Conservation (phyloP, 2,113 vertebrate species). For the Chlorodrepanis virens region DNA sequence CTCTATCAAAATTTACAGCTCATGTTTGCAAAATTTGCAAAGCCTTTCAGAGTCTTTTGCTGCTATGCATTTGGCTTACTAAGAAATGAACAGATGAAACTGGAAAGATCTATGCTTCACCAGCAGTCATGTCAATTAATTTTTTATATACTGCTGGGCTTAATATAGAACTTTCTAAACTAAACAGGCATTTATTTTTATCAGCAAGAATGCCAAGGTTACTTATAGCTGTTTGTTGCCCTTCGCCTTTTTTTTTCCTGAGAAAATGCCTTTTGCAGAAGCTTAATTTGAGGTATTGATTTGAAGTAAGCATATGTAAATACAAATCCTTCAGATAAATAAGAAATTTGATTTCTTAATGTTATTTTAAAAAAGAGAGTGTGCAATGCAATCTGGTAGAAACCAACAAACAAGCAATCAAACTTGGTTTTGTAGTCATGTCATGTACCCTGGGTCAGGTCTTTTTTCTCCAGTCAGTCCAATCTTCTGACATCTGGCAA, state of each 20-base stretch:
- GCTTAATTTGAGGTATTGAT: not conserved
- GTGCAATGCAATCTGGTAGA: not conserved
- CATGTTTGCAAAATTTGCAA: not conserved
- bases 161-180: not conserved
- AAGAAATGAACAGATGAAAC: not conserved
- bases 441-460: not conserved
- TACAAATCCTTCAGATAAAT: not conserved
- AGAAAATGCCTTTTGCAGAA: slow-evolving; percentile 48
- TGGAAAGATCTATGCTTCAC: not conserved
- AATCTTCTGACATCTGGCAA: not conserved
- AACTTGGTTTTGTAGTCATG: not conserved
- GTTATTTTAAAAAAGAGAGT: not conserved
- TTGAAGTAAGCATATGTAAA: not conserved
- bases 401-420: not conserved
- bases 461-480: not conserved
- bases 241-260: not conserved
- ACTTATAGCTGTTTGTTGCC: not conserved
- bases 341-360: not conserved
- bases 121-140: not conserved
- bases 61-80: not conserved
- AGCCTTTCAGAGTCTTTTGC: not conserved
- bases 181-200: not conserved
- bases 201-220: not conserved
- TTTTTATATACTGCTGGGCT: slow-evolving; percentile 4
- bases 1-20: not conserved